These are phyloP conservation scores for Erebia ligea DNA, from an alignment of 2,888 invertebrate genomes.

Conservation along the genomic window DNA sequence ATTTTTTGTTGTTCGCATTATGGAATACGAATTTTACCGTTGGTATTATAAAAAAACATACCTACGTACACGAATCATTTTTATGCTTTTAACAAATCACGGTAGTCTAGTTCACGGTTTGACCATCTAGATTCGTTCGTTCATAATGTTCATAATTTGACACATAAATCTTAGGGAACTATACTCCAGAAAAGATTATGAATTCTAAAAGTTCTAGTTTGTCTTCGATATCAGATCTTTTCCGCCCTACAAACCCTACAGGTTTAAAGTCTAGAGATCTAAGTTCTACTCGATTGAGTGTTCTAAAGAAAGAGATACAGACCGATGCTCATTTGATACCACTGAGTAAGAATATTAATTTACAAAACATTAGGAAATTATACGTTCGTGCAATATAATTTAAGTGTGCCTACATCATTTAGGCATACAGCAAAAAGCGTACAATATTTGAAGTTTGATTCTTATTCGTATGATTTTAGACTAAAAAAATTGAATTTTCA, in stretches of 20 bases:
- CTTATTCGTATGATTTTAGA: no score
- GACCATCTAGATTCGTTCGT: constrained; percentile 35
- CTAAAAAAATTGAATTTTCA: constrained; percentile 38
- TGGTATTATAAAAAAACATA: neutral
- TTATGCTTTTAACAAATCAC: neutral
- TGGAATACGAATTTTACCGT: no score
- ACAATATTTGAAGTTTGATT: no score
- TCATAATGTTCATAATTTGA: neutral
- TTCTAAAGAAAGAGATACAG: constrained; percentile 83
- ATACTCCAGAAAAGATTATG: constrained; percentile 46
- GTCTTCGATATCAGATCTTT: constrained; percentile 68
- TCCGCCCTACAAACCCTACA: constrained; percentile 68
- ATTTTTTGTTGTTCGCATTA: no score
- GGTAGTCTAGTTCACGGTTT: constrained; percentile 1
- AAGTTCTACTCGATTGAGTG: constrained; percentile 76
- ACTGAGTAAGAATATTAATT: constrained; percentile 57
- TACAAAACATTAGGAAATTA: neutral
- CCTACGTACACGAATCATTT: neutral
- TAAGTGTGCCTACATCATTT: no score
- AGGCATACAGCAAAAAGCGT: no score
- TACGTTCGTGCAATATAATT: neutral
- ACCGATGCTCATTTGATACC: constrained; percentile 81
- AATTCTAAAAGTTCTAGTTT: constrained; percentile 57
- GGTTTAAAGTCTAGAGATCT: constrained; percentile 62
- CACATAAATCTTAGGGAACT: neutral